Percentiles rank a stretch among this genome's conserved stretches.
phyloP scores from a whole-genome alignment of 2,797 vertebrate genomes.

The Cyprinodon diabolis region DNA sequence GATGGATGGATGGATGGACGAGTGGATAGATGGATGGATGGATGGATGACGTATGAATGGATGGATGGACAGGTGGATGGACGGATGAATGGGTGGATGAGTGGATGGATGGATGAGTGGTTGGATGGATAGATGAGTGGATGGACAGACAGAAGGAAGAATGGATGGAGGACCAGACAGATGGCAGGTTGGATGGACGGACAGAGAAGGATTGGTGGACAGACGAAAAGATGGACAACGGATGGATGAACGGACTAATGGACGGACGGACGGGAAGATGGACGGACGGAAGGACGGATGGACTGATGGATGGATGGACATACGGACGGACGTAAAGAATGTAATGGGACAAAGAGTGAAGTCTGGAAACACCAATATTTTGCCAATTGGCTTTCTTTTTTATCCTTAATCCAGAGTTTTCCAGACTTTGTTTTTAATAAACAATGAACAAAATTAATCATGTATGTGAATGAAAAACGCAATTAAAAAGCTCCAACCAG shows the following conservation, averaged over 20 bases:
- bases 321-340: too few relatives aligned
- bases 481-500: not conserved
- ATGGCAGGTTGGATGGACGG: not conserved
- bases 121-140: too few relatives aligned
- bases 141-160: not conserved
- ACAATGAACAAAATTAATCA: too few relatives aligned
- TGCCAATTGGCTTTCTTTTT: too few relatives aligned
- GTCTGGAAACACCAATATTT: too few relatives aligned
- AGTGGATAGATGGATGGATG: too few relatives aligned
- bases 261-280: not conserved
- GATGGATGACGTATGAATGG: too few relatives aligned
- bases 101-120: too few relatives aligned
- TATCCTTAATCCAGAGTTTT: not conserved
- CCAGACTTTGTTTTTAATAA: not conserved
- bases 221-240: not conserved
- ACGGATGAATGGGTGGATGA: too few relatives aligned
- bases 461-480: conserved; percentile 11
- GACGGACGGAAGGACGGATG: not conserved
- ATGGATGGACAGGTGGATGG: too few relatives aligned
- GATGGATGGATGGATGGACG: too few relatives aligned
- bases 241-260: not conserved
- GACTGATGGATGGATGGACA: not conserved
- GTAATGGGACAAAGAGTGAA: too few relatives aligned
- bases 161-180: not conserved
- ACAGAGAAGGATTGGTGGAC: not conserved